phyloP scores from a whole-genome alignment of 1,140 invertebrate species.

The Drosophila sp. region DNA sequence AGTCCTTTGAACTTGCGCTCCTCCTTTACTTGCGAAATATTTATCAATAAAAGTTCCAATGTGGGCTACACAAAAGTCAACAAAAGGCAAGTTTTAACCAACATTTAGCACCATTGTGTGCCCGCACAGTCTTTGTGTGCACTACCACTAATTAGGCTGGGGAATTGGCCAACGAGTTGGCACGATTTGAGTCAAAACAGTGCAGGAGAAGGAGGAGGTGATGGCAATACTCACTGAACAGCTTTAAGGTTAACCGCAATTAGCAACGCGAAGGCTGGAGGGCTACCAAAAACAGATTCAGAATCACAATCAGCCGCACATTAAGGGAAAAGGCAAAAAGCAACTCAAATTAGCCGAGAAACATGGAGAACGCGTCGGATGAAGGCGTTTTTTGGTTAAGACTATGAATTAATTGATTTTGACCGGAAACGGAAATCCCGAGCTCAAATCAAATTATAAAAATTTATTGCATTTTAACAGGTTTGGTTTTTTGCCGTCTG shows the following conservation, averaged over 20 bases:
- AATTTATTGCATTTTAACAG: conserved; percentile 27
- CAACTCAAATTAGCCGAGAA: background rate
- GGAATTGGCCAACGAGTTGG: conserved; percentile 39
- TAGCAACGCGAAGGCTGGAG: conserved; percentile 20
- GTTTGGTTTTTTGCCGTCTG: background rate
- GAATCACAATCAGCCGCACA: conserved; percentile 44
- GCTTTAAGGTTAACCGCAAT: conserved; percentile 57
- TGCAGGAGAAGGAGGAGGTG: background rate
- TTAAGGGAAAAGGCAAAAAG: conserved; percentile 15
- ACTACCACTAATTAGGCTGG: conserved; percentile 44
- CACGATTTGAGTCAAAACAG: conserved; percentile 25
- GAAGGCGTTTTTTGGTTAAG: conserved; percentile 32
- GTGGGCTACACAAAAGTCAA: conserved; percentile 11
- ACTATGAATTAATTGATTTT: conserved; percentile 43
- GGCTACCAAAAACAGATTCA: conserved; percentile 18
- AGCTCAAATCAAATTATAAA: conserved; percentile 27
- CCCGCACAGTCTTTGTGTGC: conserved; percentile 21
- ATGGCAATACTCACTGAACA: conserved; percentile 21
- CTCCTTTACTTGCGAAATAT: background rate
- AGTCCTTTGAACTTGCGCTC: background rate
- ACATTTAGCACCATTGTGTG: conserved; percentile 19
- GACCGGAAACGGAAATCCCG: conserved; percentile 38
- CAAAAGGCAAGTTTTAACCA: conserved; percentile 6
- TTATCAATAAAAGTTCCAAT: background rate
- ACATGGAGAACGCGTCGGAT: conserved; percentile 4